These are phyloP conservation scores for Merodon equestris DNA, from an alignment of 2,888 invertebrate species.

Conservation along the genomic window DNA sequence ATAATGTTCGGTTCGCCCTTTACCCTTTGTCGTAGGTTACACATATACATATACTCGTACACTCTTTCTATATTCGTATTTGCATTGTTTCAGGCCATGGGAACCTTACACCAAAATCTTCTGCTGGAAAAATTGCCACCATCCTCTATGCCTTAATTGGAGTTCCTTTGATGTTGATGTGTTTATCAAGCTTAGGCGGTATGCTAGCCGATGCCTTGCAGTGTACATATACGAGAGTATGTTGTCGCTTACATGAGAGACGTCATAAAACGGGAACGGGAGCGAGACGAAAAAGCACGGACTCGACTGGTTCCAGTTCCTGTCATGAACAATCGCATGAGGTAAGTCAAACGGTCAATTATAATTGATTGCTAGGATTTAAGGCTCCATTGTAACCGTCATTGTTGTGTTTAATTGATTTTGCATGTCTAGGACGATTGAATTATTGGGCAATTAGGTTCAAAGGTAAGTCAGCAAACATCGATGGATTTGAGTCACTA, in stretches of 20 bases:
- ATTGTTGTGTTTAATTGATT: constrained; percentile 33
- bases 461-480: too few relatives aligned
- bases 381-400: constrained; percentile 2
- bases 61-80: not conserved
- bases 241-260: constrained; percentile 72
- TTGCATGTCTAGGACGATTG: not conserved
- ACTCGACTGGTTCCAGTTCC: constrained; percentile 55
- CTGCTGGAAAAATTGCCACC: constrained; percentile 89
- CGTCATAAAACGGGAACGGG: constrained; percentile 36
- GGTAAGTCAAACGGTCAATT: constrained; percentile 68
- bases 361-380: constrained; percentile 55
- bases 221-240: constrained; percentile 80
- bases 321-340: constrained; percentile 70
- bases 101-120: constrained; percentile 90
- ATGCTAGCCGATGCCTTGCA: constrained; percentile 88
- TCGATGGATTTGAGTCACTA: too few relatives aligned
- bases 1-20: too few relatives aligned
- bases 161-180: constrained; percentile 91
- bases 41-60: constrained; percentile 1
- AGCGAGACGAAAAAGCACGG: constrained; percentile 45
- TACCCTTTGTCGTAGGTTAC: too few relatives aligned
- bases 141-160: constrained; percentile 93
- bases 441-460: too few relatives aligned
- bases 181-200: constrained; percentile 90
- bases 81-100: constrained; percentile 86